These are phyloP conservation scores for Campylomormyrus tamandua DNA, from an alignment of 2,113 vertebrate genomes.

Conservation along the genomic window DNA sequence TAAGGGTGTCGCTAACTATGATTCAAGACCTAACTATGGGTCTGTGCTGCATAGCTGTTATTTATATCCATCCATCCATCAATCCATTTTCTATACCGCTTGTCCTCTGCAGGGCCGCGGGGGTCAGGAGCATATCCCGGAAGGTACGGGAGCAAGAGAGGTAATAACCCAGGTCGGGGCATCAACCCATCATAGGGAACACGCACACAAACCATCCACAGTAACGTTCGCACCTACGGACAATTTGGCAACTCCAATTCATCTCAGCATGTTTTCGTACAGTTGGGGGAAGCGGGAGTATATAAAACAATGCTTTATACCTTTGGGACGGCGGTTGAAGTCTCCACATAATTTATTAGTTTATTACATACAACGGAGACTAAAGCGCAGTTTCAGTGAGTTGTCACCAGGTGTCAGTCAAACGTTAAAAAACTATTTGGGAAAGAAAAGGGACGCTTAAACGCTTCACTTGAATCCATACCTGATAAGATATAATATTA, in stretches of 20 bases:
- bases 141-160: neutral
- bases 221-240: neutral
- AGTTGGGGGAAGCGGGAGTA: neutral
- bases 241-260: neutral
- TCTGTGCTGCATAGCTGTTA: neutral
- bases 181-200: neutral
- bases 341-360: neutral
- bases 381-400: conserved; percentile 10
- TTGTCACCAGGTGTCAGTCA: conserved; percentile 24
- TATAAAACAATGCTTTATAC: neutral
- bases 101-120: neutral
- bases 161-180: neutral
- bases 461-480: neutral
- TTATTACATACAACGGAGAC: neutral
- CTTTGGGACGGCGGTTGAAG: neutral
- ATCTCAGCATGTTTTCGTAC: neutral
- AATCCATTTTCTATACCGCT: neutral
- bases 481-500: neutral
- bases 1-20: neutral
- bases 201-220: neutral
- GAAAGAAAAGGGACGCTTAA: neutral
- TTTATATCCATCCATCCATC: neutral
- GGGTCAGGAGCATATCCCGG: neutral
- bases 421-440: neutral
- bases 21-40: neutral